These are phyloP conservation scores for Paedocypris micromegethes DNA, from an alignment of 2,797 vertebrate species.

Conservation along the genomic window DNA sequence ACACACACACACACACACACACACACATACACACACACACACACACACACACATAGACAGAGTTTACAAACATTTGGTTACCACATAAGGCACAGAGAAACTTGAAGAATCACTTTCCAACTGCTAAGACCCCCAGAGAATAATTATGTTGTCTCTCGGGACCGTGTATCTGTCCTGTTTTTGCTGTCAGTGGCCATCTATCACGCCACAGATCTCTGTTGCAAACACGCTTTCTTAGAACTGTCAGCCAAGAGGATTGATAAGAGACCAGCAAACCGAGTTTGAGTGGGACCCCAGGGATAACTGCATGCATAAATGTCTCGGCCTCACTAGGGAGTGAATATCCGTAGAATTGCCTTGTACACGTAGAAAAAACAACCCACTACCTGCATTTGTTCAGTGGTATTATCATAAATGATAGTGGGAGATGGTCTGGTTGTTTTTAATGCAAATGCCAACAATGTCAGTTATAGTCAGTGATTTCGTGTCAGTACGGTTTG, in stretches of 20 bases:
- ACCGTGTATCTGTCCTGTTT: conserved; percentile 30
- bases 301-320: conserved; percentile 24
- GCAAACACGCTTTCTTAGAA: not conserved
- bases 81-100: not conserved
- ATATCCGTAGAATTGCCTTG: conserved; percentile 9
- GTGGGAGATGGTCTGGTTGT: conserved; percentile 37
- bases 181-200: conserved; percentile 39
- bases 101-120: conserved; percentile 21
- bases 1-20: conserved; percentile 1
- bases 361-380: too few relatives aligned
- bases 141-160: conserved; percentile 43
- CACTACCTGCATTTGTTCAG: too few relatives aligned
- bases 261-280: conserved; percentile 48
- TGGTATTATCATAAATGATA: conserved; percentile 20
- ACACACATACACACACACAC: not conserved
- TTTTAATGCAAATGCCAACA: conserved; percentile 16
- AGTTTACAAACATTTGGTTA: not conserved
- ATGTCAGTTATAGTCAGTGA: conserved; percentile 45
- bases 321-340: conserved; percentile 59
- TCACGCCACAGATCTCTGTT: conserved; percentile 26
- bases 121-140: conserved; percentile 27
- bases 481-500: conserved; percentile 41
- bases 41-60: not conserved
- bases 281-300: conserved; percentile 42
- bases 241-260: conserved; percentile 30